phyloP scores from a whole-genome alignment of 2,888 invertebrate species.

The Metallyticus violacea region DNA sequence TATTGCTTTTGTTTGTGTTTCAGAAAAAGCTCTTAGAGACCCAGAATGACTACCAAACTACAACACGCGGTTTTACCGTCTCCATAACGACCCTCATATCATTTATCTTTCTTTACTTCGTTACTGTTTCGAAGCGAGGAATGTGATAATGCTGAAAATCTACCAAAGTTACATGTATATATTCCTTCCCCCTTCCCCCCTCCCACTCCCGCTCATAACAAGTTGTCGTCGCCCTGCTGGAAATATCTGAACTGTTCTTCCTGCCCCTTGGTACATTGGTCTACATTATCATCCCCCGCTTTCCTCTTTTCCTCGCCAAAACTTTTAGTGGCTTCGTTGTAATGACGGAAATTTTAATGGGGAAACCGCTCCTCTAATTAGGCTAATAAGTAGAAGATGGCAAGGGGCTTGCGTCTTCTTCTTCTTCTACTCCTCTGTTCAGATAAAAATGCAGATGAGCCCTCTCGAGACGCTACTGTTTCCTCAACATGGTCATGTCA shows the following conservation, averaged over 20 bases:
- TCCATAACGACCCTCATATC: background rate
- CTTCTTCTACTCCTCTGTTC: conserved; percentile 15
- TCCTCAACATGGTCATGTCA: background rate
- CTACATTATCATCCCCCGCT: background rate
- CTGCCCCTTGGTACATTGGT: background rate
- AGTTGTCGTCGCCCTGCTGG: background rate
- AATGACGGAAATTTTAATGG: conserved; percentile 24
- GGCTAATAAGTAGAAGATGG: conserved; percentile 20
- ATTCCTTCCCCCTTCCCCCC: background rate
- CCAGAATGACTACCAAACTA: too few species aligned
- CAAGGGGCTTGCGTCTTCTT: conserved; percentile 2
- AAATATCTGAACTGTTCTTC: conserved; percentile 4
- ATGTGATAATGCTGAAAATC: background rate
- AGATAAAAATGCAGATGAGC: conserved; percentile 31
- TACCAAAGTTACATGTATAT: background rate
- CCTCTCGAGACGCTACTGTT: background rate
- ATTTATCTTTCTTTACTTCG: background rate
- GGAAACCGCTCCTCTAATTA: conserved; percentile 22
- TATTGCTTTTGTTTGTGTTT: background rate
- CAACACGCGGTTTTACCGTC: background rate
- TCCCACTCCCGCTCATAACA: background rate
- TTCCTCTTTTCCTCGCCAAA: background rate
- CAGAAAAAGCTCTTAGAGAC: background rate
- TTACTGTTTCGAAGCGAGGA: background rate
- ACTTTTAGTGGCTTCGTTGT: conserved; percentile 12